phyloP scores from a whole-genome alignment of 2,113 vertebrate species.

The Conger conger region DNA sequence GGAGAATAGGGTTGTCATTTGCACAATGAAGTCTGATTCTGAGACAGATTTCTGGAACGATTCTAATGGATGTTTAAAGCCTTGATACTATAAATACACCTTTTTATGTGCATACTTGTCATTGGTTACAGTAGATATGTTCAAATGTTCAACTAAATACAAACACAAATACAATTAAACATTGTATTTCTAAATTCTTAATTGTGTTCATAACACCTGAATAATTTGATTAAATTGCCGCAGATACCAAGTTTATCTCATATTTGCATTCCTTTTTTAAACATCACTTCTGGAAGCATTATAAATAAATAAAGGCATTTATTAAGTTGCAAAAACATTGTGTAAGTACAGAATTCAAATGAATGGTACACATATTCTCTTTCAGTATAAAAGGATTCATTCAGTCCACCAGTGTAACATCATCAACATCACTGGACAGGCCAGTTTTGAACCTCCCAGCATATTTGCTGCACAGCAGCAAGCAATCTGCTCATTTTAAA shows the following conservation, averaged over 20 bases:
- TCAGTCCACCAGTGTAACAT: neutral
- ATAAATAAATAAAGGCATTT: neutral
- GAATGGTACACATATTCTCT: neutral
- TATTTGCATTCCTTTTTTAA: neutral
- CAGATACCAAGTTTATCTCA: neutral
- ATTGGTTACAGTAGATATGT: too few species aligned
- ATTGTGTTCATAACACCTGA: neutral
- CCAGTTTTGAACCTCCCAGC: neutral
- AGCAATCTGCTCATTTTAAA: neutral
- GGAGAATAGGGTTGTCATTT: neutral
- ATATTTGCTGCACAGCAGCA: constrained; percentile 22
- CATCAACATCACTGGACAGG: neutral
- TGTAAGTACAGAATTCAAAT: neutral
- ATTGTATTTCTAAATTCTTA: too few species aligned
- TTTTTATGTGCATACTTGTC: too few species aligned
- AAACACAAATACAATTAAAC: too few species aligned
- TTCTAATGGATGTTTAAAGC: neutral
- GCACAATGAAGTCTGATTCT: too few species aligned
- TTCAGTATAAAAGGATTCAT: neutral
- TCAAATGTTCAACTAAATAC: too few species aligned
- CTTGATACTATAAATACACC: neutral
- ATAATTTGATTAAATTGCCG: neutral
- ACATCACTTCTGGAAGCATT: neutral
- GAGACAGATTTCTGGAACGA: neutral
- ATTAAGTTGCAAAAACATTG: neutral